Percentiles rank a stretch among this genome's conserved stretches.
These are phyloP conservation scores for Musca domestica DNA, from an alignment of 1,140 invertebrate species.

Conservation along the genomic window DNA sequence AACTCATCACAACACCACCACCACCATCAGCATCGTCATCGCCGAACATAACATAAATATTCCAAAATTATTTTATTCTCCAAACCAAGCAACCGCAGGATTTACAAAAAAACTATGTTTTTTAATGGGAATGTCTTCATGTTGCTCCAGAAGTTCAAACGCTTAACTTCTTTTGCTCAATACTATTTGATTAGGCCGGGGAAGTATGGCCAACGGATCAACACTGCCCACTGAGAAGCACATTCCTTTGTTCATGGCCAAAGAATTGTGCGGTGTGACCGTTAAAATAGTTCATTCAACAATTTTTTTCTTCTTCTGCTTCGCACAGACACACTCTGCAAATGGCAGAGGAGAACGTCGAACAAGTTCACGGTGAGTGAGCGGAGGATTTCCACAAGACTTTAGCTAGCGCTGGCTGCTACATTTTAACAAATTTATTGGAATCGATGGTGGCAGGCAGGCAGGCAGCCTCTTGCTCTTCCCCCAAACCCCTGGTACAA, in stretches of 20 bases:
- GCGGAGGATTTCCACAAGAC: not conserved
- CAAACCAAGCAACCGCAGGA: not conserved
- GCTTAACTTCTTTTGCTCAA: not conserved
- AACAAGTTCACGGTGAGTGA: not conserved
- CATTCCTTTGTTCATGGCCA: not conserved
- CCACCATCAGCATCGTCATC: no score
- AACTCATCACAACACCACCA: no score
- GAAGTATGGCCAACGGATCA: no score
- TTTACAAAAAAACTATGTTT: not conserved
- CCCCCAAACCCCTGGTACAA: not conserved
- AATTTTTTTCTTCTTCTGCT: no score
- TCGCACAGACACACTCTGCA: no score
- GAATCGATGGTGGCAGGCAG: not conserved
- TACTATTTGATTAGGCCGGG: not conserved
- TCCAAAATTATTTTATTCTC: slow-evolving; percentile 11
- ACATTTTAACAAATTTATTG: not conserved
- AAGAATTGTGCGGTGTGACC: slow-evolving; percentile 13
- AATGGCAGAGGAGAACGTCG: no score
- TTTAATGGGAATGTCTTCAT: not conserved
- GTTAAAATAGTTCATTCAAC: slow-evolving; percentile 12
- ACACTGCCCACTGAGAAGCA: no score
- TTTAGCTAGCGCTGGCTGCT: not conserved
- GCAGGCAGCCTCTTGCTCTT: not conserved
- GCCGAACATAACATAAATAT: no score
- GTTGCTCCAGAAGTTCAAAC: not conserved